Base-by-base conservation (phyloP, 2,797 vertebrate species). In the Gymnothorax javanicus region DNA sequence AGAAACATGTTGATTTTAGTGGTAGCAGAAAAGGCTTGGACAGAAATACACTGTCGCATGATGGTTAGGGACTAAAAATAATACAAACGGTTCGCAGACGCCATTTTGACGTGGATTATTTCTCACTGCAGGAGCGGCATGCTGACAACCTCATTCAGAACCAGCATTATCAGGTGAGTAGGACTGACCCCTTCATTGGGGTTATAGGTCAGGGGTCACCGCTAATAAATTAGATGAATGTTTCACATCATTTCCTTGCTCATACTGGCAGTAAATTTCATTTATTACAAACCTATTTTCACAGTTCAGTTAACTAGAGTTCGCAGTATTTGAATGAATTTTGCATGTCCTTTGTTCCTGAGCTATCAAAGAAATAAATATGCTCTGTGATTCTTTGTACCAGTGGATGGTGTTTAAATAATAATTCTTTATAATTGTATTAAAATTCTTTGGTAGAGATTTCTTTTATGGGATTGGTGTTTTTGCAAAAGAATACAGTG, bases 121-220 rank as follows among this genome's bases (percentile, higher is more conserved):
- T 6, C 13, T 83, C 17, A 85, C 94, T 94, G 82, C 92, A 97
- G 97, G 97, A 97, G 88, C 95, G 96, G 5, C 96, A 97, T 0
- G 96, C 96, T 20, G 96, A 97, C 92, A 97, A 96, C 89, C 92
- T 97, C 88, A 96, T 97, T 88, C 97, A 97, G 92, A 97, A 97
- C 89, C 96, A 97, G 91, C 96, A 97, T 88, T 97, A 97, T 91
- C 97, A 97, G 97, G 97, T 97, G 95, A 89, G 87, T 69, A 56
- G 86, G 23, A 25, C 20, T 81, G 50, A 1, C n/a, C 67, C 84
- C 83, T n/a, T 73, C 7, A 73, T 33, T 33, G 69, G 69, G 69
- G 69, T 33, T 27, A 73, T 9, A 27, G 69, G 71, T 8, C 69
- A 73, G 8, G 69, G 69, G 69, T 13, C 69, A 73, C 69, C 12